Evolutionary conservation across 2,888 invertebrate species (phyloP), one percentile per base, ranked within the genome.

Genomic region (Drosophila stalkeri): DNA sequence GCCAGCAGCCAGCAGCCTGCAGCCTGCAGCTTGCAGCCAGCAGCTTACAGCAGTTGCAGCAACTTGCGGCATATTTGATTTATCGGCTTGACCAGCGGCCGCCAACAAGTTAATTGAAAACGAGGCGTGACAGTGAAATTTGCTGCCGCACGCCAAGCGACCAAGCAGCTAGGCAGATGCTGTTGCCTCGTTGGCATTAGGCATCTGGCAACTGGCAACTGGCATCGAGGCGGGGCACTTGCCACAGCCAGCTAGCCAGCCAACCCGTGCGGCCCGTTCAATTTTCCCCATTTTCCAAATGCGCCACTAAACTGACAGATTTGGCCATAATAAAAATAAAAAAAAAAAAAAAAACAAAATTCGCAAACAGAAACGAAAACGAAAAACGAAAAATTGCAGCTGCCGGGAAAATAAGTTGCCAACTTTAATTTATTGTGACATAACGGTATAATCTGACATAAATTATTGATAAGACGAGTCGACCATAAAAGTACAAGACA

Each of bases 381-480:
- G 23, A 31, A 37, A 37, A 63, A 49, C 31, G 60, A 69, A 69
- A 47, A 69, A 69, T 43, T 31, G 20, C 39, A 23, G 62, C 63
- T 62, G 79, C 75, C 78, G 88, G 90, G 73, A 90, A 87, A 90
- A 87, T 90, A 89, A 91, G 91, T 91, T 91, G 91, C 86, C 88
- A 87, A 88, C 91, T 88, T 89, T 91, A 91, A 91, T 91, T 92
- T 91, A 91, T 86, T 91, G 89, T 92, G 92, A 91, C 92, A 90
- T 89, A 89, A 86, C 91, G 82, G 83, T 90, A 87, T 91, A 91
- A 91, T 91, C 88, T 90, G 91, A 92, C 91, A 92, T 92, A 92
- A 91, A 91, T 91, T 90, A 91, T 91, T 92, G 91, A 90, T 91
- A 90, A 89, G 85, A 86, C 89, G 85, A 85, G 68, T 51, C 79